Base-by-base conservation (phyloP, 2,113 vertebrate species). In the Chelonoidis abingdonii region DNA sequence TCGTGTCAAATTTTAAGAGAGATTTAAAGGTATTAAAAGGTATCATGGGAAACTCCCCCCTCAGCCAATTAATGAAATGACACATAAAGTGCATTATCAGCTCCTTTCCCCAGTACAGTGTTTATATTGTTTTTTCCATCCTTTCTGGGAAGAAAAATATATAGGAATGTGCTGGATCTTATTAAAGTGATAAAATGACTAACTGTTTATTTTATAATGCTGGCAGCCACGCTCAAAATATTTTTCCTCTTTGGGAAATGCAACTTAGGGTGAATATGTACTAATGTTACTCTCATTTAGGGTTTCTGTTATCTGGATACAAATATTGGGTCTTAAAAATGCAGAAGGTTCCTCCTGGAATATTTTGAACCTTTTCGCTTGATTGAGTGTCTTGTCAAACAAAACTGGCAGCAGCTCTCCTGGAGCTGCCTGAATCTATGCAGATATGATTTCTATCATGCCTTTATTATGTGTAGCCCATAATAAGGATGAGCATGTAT, bases 371-470 rank as follows among this genome's bases (percentile, higher is more conserved):
- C 97, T 97, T 97, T 98, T 96, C 94, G 89, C 95, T 98, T 98
- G 98, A 98, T 98, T 98, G 98, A 98, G 97, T 96, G 94, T 98
- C 98, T 98, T 98, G 98, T 98, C 98, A 98, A 98, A 98, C 98
- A 98, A 98, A 98, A 98, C 97, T 98, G 98, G 98, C 98, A 98
- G 97, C 95, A 95, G 97, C 97, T 98, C 98, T 98, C 98, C 95
- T 96, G 97, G 97, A 98, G 97, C 97, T 98, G 98, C 98, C 98
- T 98, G 98, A 98, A 98, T 98, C 98, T 98, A 98, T 98, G 98
- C 98, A 98, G 98, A 98, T 98, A 98, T 78, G 97, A 98, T 98
- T 98, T 98, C 98, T 98, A 98, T 98, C 98, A 98, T 98, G 97
- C 97, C 97, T 98, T 98, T 98, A 98, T 98, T 98, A 98, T 98